These are phyloP conservation scores for Sericinus montela DNA, from an alignment of 2,888 invertebrate genomes.

Conservation along the genomic window DNA sequence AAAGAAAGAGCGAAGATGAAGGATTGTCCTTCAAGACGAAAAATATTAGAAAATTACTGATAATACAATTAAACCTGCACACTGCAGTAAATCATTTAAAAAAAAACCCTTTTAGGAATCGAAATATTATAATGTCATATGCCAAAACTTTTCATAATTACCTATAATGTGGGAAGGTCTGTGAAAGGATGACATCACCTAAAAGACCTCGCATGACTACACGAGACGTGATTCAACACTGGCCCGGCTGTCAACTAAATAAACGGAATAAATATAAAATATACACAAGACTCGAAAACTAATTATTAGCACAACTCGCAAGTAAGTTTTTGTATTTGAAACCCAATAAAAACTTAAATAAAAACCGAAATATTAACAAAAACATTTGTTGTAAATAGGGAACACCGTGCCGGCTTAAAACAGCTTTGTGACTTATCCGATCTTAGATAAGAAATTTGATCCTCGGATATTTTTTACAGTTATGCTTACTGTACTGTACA, in stretches of 20 bases:
- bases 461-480: conserved; percentile 7
- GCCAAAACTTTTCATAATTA: conserved; percentile 34
- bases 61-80: too few species aligned
- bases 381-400: background rate
- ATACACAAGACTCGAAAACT: background rate
- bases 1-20: too few species aligned
- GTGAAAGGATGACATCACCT: conserved; percentile 58
- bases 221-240: conserved; percentile 53
- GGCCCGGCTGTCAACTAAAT: conserved; percentile 9
- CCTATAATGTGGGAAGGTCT: conserved; percentile 45
- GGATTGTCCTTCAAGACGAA: too few species aligned
- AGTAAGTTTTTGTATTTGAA: background rate
- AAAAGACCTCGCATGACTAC: conserved; percentile 56
- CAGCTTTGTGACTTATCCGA: conserved; percentile 3
- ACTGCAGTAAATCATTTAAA: too few species aligned
- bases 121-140: background rate
- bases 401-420: background rate
- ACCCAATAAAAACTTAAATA: background rate
- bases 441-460: conserved; percentile 2
- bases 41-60: too few species aligned
- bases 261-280: background rate
- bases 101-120: too few species aligned
- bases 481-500: background rate
- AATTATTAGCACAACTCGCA: background rate
- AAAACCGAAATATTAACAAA: background rate